These are phyloP conservation scores for Melanotaenia parkinsoni DNA, from an alignment of 2,797 vertebrate species.

Conservation along the genomic window DNA sequence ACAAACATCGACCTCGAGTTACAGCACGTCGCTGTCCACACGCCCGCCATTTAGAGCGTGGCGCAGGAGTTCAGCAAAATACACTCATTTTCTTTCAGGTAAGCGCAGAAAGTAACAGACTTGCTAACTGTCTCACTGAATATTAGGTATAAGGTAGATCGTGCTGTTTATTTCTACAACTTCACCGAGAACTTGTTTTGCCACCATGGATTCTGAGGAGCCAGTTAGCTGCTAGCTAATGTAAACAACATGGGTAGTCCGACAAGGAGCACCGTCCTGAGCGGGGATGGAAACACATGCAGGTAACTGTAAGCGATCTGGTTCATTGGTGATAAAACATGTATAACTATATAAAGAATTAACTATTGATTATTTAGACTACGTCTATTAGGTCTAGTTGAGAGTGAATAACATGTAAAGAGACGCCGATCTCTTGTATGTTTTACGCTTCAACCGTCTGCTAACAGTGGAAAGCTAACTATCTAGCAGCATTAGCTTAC, in stretches of 20 bases:
- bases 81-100: constrained; percentile 31
- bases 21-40: constrained; percentile 42
- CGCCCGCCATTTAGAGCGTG: constrained; percentile 75
- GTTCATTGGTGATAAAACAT: not conserved
- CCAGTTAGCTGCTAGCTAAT: constrained; percentile 74
- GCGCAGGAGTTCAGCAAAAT: constrained; percentile 39
- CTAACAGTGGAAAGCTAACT: constrained; percentile 35
- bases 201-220: constrained; percentile 30
- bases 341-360: not conserved
- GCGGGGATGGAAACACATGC: constrained; percentile 69
- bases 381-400: not conserved
- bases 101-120: constrained; percentile 16
- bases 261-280: constrained; percentile 32
- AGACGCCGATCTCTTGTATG: not conserved
- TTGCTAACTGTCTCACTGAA: fast-evolving
- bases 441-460: constrained; percentile 32
- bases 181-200: constrained; percentile 28
- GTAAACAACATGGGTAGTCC: constrained; percentile 78
- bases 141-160: fast-evolving
- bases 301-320: constrained; percentile 37
- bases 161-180: not conserved
- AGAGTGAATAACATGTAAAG: not conserved
- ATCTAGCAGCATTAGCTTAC: constrained; percentile 67
- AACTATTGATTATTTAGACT: not conserved
- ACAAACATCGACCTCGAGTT: constrained; percentile 76